Conservation (phyloP, 2,113 vertebrate genomes). For the Puntigrus tetrazona region DNA sequence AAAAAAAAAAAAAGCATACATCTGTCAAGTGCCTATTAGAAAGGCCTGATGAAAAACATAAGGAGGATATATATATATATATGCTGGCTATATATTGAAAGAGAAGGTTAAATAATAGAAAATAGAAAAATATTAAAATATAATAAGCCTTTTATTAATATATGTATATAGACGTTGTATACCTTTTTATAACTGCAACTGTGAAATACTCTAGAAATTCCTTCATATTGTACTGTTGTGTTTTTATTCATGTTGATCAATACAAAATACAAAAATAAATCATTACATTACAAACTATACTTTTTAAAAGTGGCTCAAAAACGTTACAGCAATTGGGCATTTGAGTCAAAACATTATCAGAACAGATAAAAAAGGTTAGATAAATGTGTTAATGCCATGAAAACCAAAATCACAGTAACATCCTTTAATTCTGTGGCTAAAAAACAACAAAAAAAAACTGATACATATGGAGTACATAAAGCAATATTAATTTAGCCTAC, state of each 20-base stretch:
- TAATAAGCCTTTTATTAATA: no score
- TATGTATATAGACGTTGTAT: no score
- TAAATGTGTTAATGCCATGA: neutral
- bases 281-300: constrained; percentile 57
- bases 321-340: constrained; percentile 28
- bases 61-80: constrained; percentile 45
- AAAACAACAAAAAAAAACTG: neutral
- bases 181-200: neutral
- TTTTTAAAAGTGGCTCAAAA: constrained; percentile 74
- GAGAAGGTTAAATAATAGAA: no score
- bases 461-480: constrained; percentile 26
- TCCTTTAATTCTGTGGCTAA: constrained; percentile 3
- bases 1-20: constrained; percentile 26
- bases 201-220: constrained; percentile 29
- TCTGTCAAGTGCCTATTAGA: constrained; percentile 53
- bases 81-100: no score
- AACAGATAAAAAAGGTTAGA: constrained; percentile 15
- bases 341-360: constrained; percentile 15
- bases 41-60: constrained; percentile 70
- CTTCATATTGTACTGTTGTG: constrained; percentile 70
- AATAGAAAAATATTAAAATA: no score
- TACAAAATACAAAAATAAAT: constrained; percentile 69
- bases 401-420: constrained; percentile 9
- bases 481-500: constrained; percentile 25
- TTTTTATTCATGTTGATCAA: constrained; percentile 61